Percentiles rank a stretch among this genome's conserved stretches.
phyloP scores from a whole-genome alignment of 2,888 invertebrate species.

The Polyommatus iphigenia region DNA sequence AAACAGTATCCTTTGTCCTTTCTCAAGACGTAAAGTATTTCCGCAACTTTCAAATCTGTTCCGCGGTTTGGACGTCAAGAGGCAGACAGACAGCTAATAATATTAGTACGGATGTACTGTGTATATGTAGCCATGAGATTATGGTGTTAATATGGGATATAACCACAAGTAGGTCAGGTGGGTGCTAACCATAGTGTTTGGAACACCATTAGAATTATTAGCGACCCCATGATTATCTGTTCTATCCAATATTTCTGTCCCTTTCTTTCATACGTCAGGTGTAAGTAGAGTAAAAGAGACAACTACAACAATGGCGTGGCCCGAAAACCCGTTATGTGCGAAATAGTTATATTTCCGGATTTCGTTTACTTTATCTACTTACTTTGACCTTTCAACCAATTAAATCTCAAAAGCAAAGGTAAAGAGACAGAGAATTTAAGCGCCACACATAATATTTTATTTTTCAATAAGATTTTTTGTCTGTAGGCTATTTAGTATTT shows the following conservation, averaged over 20 bases:
- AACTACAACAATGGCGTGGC: neutral
- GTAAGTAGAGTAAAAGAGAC: neutral
- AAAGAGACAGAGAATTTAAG: no score
- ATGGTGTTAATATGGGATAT: slow-evolving; percentile 2
- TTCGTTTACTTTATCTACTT: neutral
- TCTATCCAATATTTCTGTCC: neutral
- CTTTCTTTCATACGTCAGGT: neutral
- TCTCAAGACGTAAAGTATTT: no score
- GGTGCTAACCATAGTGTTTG: neutral
- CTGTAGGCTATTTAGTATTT: no score
- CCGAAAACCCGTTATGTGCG: neutral
- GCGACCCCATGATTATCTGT: slow-evolving; percentile 17
- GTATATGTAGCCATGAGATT: neutral
- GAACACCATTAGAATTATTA: slow-evolving; percentile 1
- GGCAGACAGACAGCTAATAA: no score
- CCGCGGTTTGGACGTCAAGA: no score
- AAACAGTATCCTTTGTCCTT: no score
- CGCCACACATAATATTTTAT: no score
- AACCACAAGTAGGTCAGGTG: neutral
- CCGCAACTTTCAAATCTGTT: no score
- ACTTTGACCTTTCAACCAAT: neutral
- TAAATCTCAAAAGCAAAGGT: neutral
- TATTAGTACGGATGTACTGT: neutral
- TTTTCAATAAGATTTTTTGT: no score
- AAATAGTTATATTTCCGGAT: slow-evolving; percentile 12